A percentile compares a stretch with the other conserved stretches of the same genome.
Conservation (phyloP, 2,113 vertebrate genomes). For the Aspiorhynchus laticeps region DNA sequence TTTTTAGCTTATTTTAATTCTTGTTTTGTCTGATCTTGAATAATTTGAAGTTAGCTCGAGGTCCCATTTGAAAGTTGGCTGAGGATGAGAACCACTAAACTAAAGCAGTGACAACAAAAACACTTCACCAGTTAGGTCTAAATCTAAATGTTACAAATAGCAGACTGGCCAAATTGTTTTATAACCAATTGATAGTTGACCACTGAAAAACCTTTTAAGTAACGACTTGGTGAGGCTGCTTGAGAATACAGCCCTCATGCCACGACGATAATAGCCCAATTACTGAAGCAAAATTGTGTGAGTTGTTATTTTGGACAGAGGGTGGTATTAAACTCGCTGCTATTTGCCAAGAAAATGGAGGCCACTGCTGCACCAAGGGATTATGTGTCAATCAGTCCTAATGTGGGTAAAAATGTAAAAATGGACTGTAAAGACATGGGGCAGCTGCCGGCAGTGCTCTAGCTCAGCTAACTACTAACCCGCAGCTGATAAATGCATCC, state of each 20-base stretch:
- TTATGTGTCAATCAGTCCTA: conserved; percentile 40
- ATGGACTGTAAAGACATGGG: conserved; percentile 15
- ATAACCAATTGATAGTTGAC: background rate
- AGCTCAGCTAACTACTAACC: background rate
- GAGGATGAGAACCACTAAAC: no score
- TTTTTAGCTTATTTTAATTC: no score
- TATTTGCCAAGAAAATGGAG: conserved; percentile 41
- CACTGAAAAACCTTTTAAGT: background rate
- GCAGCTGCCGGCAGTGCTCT: conserved; percentile 10
- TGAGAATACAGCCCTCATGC: background rate
- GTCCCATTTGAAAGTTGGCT: no score
- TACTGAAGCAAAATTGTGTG: conserved; percentile 27
- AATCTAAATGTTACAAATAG: background rate
- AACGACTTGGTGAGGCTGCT: background rate
- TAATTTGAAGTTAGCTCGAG: no score
- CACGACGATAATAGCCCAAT: conserved; percentile 21
- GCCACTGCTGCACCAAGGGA: conserved; percentile 17
- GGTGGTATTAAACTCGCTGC: conserved; percentile 4
- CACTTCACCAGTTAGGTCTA: background rate
- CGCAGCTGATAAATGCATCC: conserved; percentile 29
- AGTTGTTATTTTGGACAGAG: conserved; percentile 26
- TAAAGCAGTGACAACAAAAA: background rate
- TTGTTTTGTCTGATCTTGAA: no score
- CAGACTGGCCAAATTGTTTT: background rate
- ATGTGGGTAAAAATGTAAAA: conserved; percentile 38